Base-by-base conservation (phyloP, 1,140 invertebrate genomes). In the Coboldia fuscipes region DNA sequence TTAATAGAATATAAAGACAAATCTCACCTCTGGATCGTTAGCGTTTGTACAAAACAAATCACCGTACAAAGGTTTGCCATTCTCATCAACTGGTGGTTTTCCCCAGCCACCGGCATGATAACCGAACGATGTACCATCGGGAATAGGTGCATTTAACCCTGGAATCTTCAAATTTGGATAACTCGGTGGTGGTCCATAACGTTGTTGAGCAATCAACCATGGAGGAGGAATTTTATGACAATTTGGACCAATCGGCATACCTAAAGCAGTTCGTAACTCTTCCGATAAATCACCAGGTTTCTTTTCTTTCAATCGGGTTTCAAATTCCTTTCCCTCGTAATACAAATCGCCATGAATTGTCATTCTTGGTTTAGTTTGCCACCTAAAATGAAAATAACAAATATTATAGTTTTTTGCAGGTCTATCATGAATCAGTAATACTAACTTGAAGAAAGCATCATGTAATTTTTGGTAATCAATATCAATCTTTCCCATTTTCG, bases 251-350 rank as follows among this genome's bases (percentile, higher is more conserved):
- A 97, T 78, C 0, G 96, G 96, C 94, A 99, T 98, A 32, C 96
- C 96, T 12, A 99, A 60, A 5, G 96, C 90, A 15, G 89, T 94
- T 35, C 93, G 65, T 36, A 99, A 54, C 47, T 98, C 94, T 50
- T 97, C 92, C 8, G 85, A 84, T 6, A 99, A 58, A 53, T 97
- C 90, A 0, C 96, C 96, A 0, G 94, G 96, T 54, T 99, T 99
- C 57, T 99, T 98, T 48, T 97, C 94, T 44, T 90, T 88, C 23
- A 99, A 62, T 26, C 90, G 67, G 0, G 93, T 97, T 57, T 99
- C 96, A 61, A 96, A 96, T 57, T 99, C 96, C 57, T 99, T 99
- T n/a, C 96, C 96, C 60, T 99, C 96, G 58, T 98, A 99, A 57
- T 99, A 99, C 0, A 99, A 59, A 61, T 99, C 96, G 12, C 94